These are phyloP conservation scores for Acyrthosiphon pisum DNA, from an alignment of 1,140 invertebrate genomes.

Conservation along the genomic window DNA sequence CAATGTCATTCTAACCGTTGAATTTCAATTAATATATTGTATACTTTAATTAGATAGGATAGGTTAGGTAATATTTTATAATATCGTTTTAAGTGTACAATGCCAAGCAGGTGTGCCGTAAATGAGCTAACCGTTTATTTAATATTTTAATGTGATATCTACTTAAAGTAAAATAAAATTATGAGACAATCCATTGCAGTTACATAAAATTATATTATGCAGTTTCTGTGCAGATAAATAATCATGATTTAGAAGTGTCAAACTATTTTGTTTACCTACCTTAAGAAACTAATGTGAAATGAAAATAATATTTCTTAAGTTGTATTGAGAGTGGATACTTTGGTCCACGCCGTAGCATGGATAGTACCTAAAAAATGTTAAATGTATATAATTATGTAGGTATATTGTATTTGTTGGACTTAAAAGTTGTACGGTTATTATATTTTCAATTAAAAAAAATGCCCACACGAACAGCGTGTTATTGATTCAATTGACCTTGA, in stretches of 20 bases:
- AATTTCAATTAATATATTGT: background rate
- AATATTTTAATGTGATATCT: background rate
- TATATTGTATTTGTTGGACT: background rate
- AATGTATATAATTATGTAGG: background rate
- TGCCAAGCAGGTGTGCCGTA: background rate
- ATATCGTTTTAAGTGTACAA: background rate
- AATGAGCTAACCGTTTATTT: background rate
- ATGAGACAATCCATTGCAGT: background rate
- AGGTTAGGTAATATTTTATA: no score
- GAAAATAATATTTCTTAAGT: background rate
- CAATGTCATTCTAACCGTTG: background rate
- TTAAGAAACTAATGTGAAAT: background rate
- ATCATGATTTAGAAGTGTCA: background rate
- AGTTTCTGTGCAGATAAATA: background rate
- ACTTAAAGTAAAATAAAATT: background rate
- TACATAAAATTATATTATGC: background rate
- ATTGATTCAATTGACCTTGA: background rate
- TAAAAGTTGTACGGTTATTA: background rate
- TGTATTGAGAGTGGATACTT: background rate
- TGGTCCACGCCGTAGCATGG: background rate
- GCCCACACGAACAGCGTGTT: background rate
- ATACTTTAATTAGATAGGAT: no score
- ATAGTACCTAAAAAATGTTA: background rate
- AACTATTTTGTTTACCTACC: background rate
- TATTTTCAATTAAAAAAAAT: conserved; percentile 2